Base-by-base conservation (phyloP, 2,113 vertebrate genomes). In the Turdus rufiventris region DNA sequence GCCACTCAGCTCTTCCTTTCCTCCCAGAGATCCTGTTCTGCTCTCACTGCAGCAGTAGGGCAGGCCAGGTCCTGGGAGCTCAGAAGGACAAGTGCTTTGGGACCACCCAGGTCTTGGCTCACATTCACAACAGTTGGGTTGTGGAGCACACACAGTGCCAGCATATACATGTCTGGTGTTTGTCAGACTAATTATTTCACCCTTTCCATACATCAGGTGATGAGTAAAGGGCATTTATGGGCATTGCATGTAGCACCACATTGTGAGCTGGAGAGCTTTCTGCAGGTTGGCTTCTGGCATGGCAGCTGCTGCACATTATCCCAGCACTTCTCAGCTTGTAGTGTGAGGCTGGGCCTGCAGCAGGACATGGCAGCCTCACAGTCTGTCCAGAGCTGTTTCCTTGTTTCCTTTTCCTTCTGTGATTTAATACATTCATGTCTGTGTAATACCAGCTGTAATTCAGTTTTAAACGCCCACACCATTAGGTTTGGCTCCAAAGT, bases 191-290 rank as follows among this genome's bases (percentile, higher is more conserved):
- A 57, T n/a, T n/a, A 45, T 50, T 45, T 31, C 29, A 57, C 28
- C 58, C 25, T 45, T 95, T 50, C 56, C 31, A 7, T n/a, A n/a
- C 6, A 20, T 42, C 43, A 42, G 1, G 18, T 1, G 1, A 8
- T 43, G 18, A 58, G 21, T 29, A 54, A 48, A 31, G 43, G 33
- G 10, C 40, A 24, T 75, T 67, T 83, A 11, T 16, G 17, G 33
- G 33, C 0, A 0, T 18, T 40, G 19, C 0, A 0, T 26, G 38
- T 63, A 67, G 53, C 26, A 38, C n/a, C 45, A 18, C 0, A 0
- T 28, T 3, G 1, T 24, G 58, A 80, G 9, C 31, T 28, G 34
- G 31, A 79, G 50, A 72, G 36, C 12, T 63, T 45, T 72, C 67
- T 86, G 50, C 21, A 24, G 14, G 26, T 28, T 20, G 57, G 10